Percentiles rank a stretch among this genome's conserved stretches.
Evolutionary conservation across 2,888 invertebrate genomes (phyloP).

Genomic region (Leptinotarsa haldemani): DNA sequence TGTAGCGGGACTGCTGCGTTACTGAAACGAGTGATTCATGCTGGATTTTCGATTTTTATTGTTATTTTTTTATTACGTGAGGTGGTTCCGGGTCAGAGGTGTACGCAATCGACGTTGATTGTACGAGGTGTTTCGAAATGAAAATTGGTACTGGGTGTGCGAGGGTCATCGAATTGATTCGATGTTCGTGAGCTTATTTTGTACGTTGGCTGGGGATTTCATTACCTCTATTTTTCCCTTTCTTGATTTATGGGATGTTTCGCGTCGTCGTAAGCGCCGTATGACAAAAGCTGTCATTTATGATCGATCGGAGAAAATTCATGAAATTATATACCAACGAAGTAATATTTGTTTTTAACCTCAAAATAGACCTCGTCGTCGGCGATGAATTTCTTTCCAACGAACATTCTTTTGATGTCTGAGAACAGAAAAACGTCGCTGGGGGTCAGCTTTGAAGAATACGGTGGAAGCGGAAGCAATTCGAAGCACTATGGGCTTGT

Average conservation of each 20-base stretch:
- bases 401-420: too few species aligned
- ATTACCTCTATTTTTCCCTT: neutral
- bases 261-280: neutral
- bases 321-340: too few species aligned
- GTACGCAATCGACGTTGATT: slow-evolving; percentile 29
- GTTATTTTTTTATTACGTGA: slow-evolving; percentile 58
- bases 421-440: too few species aligned
- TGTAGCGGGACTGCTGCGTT: slow-evolving; percentile 26
- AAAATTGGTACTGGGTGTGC: slow-evolving; percentile 13
- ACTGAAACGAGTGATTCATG: slow-evolving; percentile 56
- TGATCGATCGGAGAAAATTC: too few species aligned
- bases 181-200: slow-evolving; percentile 19
- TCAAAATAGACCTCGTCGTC: too few species aligned
- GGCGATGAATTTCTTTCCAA: too few species aligned
- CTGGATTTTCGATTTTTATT: slow-evolving; percentile 40
- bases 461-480: too few species aligned
- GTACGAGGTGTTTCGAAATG: slow-evolving; percentile 30
- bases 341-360: too few species aligned
- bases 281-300: too few species aligned
- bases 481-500: too few species aligned
- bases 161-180: neutral
- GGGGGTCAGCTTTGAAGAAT: too few species aligned
- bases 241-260: neutral
- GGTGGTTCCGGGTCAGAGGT: slow-evolving; percentile 48
- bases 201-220: neutral